Base-by-base conservation (phyloP, 2,888 invertebrate genomes). In the Apodemia duryi region DNA sequence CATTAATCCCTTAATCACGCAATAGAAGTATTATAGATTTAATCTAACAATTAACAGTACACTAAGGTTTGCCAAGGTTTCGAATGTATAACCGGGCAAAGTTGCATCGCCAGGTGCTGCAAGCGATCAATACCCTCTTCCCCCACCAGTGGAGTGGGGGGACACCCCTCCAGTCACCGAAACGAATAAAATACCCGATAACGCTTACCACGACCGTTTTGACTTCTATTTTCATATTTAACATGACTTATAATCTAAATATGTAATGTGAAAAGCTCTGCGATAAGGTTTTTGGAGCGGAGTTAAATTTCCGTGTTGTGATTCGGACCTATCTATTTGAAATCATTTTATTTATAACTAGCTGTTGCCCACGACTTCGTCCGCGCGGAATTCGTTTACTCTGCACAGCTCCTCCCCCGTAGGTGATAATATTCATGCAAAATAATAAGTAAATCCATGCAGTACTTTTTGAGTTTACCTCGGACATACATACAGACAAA, bases 181-280 rank as follows among this genome's bases (percentile, higher is more conserved):
- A 71, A 69, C 69, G 69, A 71, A 71, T 69, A 69, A 71, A 71
- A 71, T 65, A 71, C 73, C 65, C 67, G 63, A 69, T 69, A 69
- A 54, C 54, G 54, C 54, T 54, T 28, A 29, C 54, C 54, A 28
- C 29, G 10, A 32, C 5, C 54, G 54, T 54, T 54, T 52, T 29
- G 29, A 28, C 54, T 54, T 21, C 32, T 54, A 54, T 54, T 29
- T 54, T 54, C 54, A 54, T 54, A 32, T 46, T 54, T 54, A 54
- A 54, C 54, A 29, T 11, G 54, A 54, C 54, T 54, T 54, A 54
- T 54, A 54, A 54, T 54, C 54, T 54, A 54, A 52, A 52, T 52
- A 28, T 52, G 52, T 52, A n/a, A 52, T 28, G 51, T 51, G 7
- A 52, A 52, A 52, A 28, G 52, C 52, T 32, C 29, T 29, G 54